phyloP scores from a whole-genome alignment of 2,113 vertebrate species.

The Sinocyclocheilus rhinocerous region DNA sequence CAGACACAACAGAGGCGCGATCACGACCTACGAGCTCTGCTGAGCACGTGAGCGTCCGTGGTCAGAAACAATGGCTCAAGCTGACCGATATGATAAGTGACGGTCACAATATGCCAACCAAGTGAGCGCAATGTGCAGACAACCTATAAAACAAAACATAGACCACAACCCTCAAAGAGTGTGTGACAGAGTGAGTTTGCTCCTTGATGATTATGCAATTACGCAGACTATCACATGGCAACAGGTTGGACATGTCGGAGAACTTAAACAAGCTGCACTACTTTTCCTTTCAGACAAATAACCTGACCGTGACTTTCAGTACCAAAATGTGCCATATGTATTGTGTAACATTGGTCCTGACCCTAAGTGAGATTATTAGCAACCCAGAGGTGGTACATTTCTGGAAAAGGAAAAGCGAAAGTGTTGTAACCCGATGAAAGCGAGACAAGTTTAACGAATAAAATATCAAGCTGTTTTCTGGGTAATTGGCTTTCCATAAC shows the following conservation, averaged over 20 bases:
- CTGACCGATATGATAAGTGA: slow-evolving; percentile 75
- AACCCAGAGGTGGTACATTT: slow-evolving; percentile 9
- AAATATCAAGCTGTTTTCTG: not conserved
- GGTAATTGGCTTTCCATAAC: not conserved
- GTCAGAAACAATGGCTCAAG: slow-evolving; percentile 70
- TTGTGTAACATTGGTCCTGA: not conserved
- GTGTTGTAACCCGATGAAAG: not conserved
- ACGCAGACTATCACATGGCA: slow-evolving; percentile 25
- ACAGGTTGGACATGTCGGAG: slow-evolving; percentile 16
- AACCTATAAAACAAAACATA: slow-evolving; percentile 61
- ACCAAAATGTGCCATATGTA: not conserved
- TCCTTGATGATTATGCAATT: slow-evolving; percentile 38
- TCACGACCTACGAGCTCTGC: slow-evolving; percentile 46
- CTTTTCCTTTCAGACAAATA: slow-evolving; percentile 15
- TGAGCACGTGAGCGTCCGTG: slow-evolving; percentile 68
- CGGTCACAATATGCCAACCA: slow-evolving; percentile 69
- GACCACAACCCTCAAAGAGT: slow-evolving; percentile 4
- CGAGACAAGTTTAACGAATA: not conserved
- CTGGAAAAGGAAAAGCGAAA: slow-evolving; percentile 32
- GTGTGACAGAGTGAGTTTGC: slow-evolving; percentile 22
- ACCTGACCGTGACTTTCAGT: not conserved
- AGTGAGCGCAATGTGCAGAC: slow-evolving; percentile 70
- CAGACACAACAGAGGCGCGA: not conserved
- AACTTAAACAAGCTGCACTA: not conserved
- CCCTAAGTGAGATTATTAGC: not conserved